Conservation (phyloP, 2,113 vertebrate species). For the Gallinago jamesoni region DNA sequence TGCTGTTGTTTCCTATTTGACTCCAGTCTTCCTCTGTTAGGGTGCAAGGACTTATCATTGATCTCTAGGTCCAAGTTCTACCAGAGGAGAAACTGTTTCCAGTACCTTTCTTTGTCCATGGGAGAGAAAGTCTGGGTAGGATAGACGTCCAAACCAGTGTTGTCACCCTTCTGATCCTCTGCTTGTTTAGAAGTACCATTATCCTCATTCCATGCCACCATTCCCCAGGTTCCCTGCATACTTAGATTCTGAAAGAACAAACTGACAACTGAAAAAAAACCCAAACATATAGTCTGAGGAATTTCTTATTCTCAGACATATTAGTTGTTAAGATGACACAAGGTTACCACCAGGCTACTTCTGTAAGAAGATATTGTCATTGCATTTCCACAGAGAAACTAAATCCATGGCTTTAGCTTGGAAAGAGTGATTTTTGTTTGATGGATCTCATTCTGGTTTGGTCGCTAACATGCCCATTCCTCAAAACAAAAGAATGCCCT, state of each 20-base stretch:
- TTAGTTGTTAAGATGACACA: background rate
- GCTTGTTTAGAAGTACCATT: background rate
- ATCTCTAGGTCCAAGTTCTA: background rate
- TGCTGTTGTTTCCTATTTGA: background rate
- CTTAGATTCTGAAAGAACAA: background rate
- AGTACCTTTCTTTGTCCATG: background rate
- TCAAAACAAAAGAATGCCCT: background rate
- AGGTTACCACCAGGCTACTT: background rate
- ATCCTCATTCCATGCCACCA: background rate
- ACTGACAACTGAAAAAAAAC: background rate
- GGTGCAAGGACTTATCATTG: background rate
- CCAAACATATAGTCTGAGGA: background rate
- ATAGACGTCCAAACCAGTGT: background rate
- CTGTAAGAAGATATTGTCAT: background rate
- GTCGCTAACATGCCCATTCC: background rate
- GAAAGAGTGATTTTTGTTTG: background rate
- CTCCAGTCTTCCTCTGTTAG: background rate
- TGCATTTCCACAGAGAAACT: background rate
- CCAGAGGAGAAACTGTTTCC: background rate
- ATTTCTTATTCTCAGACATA: background rate
- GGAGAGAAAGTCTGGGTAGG: background rate
- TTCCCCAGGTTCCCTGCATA: background rate
- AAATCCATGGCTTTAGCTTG: background rate
- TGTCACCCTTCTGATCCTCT: background rate
- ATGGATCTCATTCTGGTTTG: background rate